Conservation (phyloP, 2,797 vertebrate genomes). For the Sciurus carolinensis region DNA sequence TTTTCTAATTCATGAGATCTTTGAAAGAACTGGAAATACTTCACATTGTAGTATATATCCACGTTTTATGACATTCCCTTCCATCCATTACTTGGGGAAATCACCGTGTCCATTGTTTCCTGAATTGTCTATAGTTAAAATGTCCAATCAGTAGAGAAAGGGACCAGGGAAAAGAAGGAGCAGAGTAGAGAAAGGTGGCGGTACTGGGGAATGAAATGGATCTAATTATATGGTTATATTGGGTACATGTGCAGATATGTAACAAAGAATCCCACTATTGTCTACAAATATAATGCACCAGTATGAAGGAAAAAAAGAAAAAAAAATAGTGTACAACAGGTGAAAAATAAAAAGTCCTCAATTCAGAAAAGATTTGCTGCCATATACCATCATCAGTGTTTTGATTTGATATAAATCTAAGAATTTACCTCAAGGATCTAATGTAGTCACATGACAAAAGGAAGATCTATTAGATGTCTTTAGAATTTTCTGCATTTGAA, state of each 20-base stretch:
- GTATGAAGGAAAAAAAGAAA: no score
- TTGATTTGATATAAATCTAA: not conserved
- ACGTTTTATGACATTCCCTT: not conserved
- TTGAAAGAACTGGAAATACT: not conserved
- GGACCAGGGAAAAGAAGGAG: no score
- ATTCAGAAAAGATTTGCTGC: not conserved
- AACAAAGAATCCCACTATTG: no score
- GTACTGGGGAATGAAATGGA: no score
- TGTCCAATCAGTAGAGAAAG: not conserved
- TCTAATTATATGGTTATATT: no score
- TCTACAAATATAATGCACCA: no score
- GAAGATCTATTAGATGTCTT: not conserved
- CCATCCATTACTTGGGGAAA: not conserved
- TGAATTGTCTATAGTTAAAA: not conserved
- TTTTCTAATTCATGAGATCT: not conserved
- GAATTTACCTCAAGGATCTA: not conserved
- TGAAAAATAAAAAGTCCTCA: not conserved
- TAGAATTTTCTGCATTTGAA: not conserved
- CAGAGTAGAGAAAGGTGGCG: no score
- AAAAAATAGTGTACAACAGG: slow-evolving; percentile 1
- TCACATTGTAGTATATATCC: not conserved
- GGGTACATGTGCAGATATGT: no score
- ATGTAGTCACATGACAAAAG: not conserved
- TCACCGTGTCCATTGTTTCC: not conserved
- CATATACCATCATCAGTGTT: not conserved